Conservation (phyloP, 2,888 invertebrate genomes). For the Drosophila quinaria region DNA sequence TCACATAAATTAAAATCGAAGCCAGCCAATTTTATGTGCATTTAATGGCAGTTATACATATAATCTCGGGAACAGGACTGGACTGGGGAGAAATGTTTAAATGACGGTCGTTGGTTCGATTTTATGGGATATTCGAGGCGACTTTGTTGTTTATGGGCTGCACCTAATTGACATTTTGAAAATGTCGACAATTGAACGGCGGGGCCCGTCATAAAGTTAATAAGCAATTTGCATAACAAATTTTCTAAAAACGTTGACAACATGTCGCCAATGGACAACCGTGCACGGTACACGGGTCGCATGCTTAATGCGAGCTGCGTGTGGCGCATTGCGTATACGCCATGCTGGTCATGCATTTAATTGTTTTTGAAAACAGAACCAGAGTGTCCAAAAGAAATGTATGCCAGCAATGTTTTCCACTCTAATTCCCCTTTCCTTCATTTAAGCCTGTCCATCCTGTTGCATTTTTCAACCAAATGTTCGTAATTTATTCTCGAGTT, state of each 20-base stretch:
- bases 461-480: constrained; percentile 62
- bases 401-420: background rate
- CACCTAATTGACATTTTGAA: constrained; percentile 70
- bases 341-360: constrained; percentile 67
- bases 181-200: constrained; percentile 55
- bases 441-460: constrained; percentile 3
- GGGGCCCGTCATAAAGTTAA: constrained; percentile 73
- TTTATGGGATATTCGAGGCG: constrained; percentile 26
- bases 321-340: constrained; percentile 63
- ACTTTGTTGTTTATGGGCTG: constrained; percentile 29
- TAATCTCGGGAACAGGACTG: background rate
- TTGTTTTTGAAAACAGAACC: constrained; percentile 54
- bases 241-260: constrained; percentile 74
- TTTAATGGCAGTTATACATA: constrained; percentile 49
- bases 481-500: constrained; percentile 67
- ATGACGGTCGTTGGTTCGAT: constrained; percentile 23
- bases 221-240: constrained; percentile 83
- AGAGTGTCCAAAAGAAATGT: constrained; percentile 15
- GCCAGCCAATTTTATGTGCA: constrained; percentile 59
- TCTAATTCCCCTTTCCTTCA: background rate
- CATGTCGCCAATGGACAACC: constrained; percentile 37
- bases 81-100: constrained; percentile 35
- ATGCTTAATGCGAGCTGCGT: constrained; percentile 52
- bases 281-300: constrained; percentile 35
- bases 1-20: constrained; percentile 72